These are phyloP conservation scores for Selene dorsalis DNA, from an alignment of 2,797 vertebrate genomes.

Conservation along the genomic window DNA sequence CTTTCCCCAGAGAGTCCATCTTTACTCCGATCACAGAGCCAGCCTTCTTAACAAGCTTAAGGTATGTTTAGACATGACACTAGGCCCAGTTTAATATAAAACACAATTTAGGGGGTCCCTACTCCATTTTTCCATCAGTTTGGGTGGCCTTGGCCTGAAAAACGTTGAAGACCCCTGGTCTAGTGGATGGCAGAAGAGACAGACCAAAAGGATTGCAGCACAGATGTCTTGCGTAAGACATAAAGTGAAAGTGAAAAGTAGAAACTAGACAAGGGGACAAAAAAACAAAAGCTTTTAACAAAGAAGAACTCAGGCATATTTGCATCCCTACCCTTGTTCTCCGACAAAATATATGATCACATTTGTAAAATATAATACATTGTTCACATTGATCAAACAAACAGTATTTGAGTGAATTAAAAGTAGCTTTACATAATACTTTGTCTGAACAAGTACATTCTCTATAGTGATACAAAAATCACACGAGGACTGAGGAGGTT, in stretches of 20 bases:
- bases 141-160: too few relatives aligned
- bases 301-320: not conserved
- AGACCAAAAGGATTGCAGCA: conserved; percentile 78
- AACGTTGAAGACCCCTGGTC: too few relatives aligned
- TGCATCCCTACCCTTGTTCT: conserved; percentile 71
- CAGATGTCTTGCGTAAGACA: conserved; percentile 72
- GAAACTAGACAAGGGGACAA: not conserved
- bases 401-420: not conserved
- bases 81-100: too few relatives aligned
- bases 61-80: too few relatives aligned
- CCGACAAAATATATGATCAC: not conserved
- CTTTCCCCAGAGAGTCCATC: too few relatives aligned
- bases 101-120: too few relatives aligned
- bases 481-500: too few relatives aligned
- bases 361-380: not conserved
- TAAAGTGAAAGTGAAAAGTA: not conserved
- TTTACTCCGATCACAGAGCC: too few relatives aligned
- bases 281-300: not conserved
- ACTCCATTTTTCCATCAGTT: too few relatives aligned
- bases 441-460: too few relatives aligned
- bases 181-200: conserved; percentile 81
- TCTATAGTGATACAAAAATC: too few relatives aligned
- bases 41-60: too few relatives aligned
- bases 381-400: not conserved
- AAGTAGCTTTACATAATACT: not conserved